These are phyloP conservation scores for Limnephilus marmoratus DNA, from an alignment of 2,888 invertebrate genomes.

Conservation along the genomic window DNA sequence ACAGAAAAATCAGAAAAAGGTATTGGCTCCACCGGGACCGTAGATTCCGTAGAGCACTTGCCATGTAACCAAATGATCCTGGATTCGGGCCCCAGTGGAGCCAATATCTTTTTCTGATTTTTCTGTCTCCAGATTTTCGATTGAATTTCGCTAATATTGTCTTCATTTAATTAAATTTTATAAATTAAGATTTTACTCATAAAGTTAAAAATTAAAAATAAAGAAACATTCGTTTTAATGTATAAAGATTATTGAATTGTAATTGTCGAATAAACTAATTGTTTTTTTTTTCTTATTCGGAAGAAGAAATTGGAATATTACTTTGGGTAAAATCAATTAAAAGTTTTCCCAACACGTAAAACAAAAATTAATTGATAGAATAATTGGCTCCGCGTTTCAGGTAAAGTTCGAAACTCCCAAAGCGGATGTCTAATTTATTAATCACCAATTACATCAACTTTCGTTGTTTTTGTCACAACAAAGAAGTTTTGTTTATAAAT, in stretches of 20 bases:
- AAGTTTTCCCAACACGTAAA: neutral
- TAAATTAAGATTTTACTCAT: too few relatives aligned
- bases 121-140: too few relatives aligned
- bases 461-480: neutral
- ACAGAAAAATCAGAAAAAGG: too few relatives aligned
- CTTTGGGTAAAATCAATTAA: neutral
- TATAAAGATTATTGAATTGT: neutral
- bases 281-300: neutral
- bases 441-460: neutral
- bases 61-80: too few relatives aligned
- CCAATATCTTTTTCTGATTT: too few relatives aligned
- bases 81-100: too few relatives aligned
- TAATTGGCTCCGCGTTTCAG: neutral
- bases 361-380: neutral
- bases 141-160: too few relatives aligned
- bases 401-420: neutral
- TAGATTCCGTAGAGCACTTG: too few relatives aligned
- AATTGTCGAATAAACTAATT: neutral
- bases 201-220: too few relatives aligned
- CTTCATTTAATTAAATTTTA: too few relatives aligned
- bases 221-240: too few relatives aligned
- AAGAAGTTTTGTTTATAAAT: neutral
- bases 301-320: neutral
- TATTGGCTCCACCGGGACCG: too few relatives aligned
- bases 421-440: neutral